phyloP scores from a whole-genome alignment of 2,797 vertebrate genomes.

The Sternarchorhynchus goeldii region DNA sequence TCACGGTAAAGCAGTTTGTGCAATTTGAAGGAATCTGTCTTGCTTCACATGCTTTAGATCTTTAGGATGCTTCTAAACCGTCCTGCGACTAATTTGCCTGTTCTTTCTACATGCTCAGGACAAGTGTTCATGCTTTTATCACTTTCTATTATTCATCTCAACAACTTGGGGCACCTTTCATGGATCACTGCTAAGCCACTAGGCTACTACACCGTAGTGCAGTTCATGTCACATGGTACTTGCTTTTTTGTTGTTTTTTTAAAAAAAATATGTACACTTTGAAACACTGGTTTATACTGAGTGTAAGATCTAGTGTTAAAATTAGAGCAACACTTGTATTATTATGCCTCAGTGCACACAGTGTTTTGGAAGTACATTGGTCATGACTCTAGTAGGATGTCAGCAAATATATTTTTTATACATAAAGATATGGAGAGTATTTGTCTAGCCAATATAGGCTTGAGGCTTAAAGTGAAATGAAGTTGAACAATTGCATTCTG shows the following conservation, averaged over 20 bases:
- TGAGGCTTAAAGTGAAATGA: conserved; percentile 14
- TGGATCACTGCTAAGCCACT: conserved; percentile 37
- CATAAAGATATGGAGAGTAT: not conserved
- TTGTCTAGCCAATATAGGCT: conserved; percentile 5
- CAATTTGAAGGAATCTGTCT: conserved; percentile 58
- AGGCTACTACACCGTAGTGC: conserved; percentile 35
- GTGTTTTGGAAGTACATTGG: conserved; percentile 37
- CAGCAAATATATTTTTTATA: conserved; percentile 13
- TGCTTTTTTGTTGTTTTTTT: conserved; percentile 28
- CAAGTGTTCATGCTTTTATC: conserved; percentile 33
- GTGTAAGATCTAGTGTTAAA: conserved; percentile 40
- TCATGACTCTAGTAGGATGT: not conserved
- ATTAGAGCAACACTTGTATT: conserved; percentile 27
- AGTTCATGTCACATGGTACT: conserved; percentile 22
- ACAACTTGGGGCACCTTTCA: conserved; percentile 3
- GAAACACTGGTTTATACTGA: conserved; percentile 44
- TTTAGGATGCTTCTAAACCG: conserved; percentile 63
- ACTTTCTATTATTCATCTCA: conserved; percentile 32
- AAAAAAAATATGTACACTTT: not conserved
- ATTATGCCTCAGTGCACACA: conserved; percentile 47
- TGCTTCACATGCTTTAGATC: conserved; percentile 68
- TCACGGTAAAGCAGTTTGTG: conserved; percentile 59
- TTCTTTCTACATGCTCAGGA: conserved; percentile 49
- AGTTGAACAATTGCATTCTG: conserved; percentile 27
- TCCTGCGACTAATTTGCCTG: conserved; percentile 60